Percentiles rank a stretch among this genome's conserved stretches.
phyloP scores from a whole-genome alignment of 2,113 vertebrate genomes.

The Sturnira hondurensis region DNA sequence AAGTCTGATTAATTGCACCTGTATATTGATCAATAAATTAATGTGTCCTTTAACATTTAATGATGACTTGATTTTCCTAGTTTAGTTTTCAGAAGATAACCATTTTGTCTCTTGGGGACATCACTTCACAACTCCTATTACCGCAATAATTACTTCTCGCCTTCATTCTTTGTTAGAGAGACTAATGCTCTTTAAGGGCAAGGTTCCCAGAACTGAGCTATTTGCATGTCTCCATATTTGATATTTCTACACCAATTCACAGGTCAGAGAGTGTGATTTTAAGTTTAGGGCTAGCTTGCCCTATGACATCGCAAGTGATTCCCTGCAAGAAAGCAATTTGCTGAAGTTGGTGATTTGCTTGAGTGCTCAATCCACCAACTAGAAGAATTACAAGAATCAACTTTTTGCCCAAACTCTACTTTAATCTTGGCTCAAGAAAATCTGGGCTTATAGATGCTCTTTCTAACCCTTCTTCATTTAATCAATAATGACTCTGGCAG shows the following conservation, averaged over 20 bases:
- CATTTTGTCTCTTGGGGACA: neutral
- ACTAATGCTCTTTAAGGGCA: neutral
- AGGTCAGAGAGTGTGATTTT: neutral
- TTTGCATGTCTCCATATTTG: neutral
- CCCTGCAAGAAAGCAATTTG: neutral
- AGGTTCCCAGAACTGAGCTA: neutral
- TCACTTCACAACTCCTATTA: neutral
- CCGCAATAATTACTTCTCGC: neutral
- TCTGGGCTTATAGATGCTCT: slow-evolving; percentile 33
- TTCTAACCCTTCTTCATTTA: slow-evolving; percentile 56
- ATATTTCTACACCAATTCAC: neutral
- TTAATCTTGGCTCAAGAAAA: slow-evolving; percentile 61
- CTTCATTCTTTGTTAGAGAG: slow-evolving; percentile 37
- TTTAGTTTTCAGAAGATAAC: slow-evolving; percentile 8
- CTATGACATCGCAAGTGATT: neutral
- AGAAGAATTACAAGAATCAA: slow-evolving; percentile 42
- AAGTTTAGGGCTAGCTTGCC: slow-evolving; percentile 5
- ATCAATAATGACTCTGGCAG: slow-evolving; percentile 59
- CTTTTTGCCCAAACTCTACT: slow-evolving; percentile 53
- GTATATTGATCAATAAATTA: slow-evolving; percentile 6
- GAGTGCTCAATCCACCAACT: neutral
- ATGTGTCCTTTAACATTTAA: neutral
- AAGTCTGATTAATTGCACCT: neutral
- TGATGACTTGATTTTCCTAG: neutral
- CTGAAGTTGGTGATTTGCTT: slow-evolving; percentile 28